Evolutionary conservation across 2,888 invertebrate species (phyloP).

Genomic region (Erannis defoliaria): DNA sequence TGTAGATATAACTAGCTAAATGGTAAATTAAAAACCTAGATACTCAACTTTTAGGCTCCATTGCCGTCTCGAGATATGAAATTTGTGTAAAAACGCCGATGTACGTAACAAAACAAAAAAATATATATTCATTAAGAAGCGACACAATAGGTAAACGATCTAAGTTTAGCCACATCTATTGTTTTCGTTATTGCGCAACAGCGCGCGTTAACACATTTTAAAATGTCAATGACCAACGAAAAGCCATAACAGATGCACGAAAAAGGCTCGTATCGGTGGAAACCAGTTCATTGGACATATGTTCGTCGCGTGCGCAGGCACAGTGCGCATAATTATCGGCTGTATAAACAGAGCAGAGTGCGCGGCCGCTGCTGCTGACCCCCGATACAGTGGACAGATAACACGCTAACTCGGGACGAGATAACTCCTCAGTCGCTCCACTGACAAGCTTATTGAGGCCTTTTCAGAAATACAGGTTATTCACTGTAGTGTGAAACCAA

Average conservation of each 20-base stretch:
- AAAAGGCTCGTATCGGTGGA: conserved; percentile 40
- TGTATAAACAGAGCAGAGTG: conserved; percentile 69
- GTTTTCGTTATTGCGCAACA: conserved; percentile 36
- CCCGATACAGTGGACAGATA: conserved; percentile 65
- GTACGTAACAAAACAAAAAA: conserved; percentile 2
- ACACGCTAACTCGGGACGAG: conserved; percentile 48
- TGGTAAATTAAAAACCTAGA: neutral
- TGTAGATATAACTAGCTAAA: neutral
- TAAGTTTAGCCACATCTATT: conserved; percentile 26
- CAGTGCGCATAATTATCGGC: conserved; percentile 62
- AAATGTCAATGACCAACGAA: conserved; percentile 49
- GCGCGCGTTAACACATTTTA: conserved; percentile 11
- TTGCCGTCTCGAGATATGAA: neutral
- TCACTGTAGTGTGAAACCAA: neutral
- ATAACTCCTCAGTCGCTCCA: conserved; percentile 43
- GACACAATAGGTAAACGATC: conserved; percentile 1
- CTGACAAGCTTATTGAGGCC: conserved; percentile 48
- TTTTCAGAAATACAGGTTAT: neutral
- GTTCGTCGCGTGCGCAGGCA: conserved; percentile 67
- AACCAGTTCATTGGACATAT: conserved; percentile 66
- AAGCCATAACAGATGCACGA: conserved; percentile 51
- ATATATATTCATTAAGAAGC: neutral
- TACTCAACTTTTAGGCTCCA: neutral
- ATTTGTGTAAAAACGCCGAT: neutral
- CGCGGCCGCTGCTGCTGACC: conserved; percentile 73